These are phyloP conservation scores for Eretmodus cyanostictus DNA, from an alignment of 2,113 vertebrate species.

Conservation along the genomic window DNA sequence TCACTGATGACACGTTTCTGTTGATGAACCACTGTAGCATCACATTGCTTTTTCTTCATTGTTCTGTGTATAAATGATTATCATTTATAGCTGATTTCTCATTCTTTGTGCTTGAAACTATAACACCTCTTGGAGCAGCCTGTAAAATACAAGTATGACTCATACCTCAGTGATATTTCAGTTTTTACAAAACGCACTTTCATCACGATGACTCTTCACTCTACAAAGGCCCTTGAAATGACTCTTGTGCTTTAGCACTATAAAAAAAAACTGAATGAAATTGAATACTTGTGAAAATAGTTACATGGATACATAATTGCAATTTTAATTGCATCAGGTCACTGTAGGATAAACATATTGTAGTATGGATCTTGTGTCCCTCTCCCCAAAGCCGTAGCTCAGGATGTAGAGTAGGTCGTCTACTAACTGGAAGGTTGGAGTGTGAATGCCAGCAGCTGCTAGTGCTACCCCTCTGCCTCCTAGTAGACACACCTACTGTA, in stretches of 20 bases:
- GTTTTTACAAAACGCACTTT: neutral
- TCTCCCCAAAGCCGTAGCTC: fast-evolving
- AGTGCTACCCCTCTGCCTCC: neutral
- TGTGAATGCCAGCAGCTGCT: neutral
- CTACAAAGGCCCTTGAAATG: fast-evolving
- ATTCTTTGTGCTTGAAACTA: neutral
- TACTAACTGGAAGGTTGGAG: neutral
- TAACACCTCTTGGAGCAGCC: neutral
- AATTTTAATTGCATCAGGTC: neutral
- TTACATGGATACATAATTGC: neutral
- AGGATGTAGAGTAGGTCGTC: neutral
- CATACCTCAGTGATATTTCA: neutral
- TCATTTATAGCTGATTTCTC: neutral
- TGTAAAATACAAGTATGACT: neutral
- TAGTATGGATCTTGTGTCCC: neutral
- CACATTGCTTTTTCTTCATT: neutral
- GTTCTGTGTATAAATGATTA: neutral
- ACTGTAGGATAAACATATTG: neutral
- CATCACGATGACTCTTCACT: fast-evolving
- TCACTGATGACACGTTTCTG: slow-evolving; percentile 18
- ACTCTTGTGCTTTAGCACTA: neutral
- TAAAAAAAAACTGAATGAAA: neutral
- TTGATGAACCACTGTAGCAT: slow-evolving; percentile 4
- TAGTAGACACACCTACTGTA: neutral
- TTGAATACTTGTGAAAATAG: neutral